These are phyloP conservation scores for Periparus ater DNA, from an alignment of 2,797 vertebrate species.

Conservation along the genomic window DNA sequence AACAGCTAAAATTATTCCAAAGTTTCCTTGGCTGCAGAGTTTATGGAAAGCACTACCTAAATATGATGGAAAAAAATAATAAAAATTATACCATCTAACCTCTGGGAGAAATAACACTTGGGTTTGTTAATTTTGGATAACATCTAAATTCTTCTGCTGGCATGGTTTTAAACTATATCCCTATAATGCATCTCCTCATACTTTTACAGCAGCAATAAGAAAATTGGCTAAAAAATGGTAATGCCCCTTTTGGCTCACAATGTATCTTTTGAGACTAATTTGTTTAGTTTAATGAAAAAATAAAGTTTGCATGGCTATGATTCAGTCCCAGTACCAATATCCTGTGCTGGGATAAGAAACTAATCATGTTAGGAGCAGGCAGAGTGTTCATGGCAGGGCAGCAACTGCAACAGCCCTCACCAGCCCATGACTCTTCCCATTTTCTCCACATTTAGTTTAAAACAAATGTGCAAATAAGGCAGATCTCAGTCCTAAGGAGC, in stretches of 20 bases:
- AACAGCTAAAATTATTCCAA: background rate
- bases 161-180: background rate
- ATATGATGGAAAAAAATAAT: background rate
- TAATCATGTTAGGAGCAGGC: background rate
- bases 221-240: background rate
- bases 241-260: background rate
- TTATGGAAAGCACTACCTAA: background rate
- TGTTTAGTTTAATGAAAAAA: constrained; percentile 32
- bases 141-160: background rate
- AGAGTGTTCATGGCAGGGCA: background rate
- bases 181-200: background rate
- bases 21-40: constrained; percentile 14
- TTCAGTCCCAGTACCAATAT: background rate
- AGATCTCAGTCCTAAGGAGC: background rate
- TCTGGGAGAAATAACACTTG: constrained; percentile 40
- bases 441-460: background rate
- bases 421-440: rapidly evolving
- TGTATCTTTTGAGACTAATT: background rate
- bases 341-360: background rate
- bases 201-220: background rate
- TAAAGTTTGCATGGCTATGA: background rate
- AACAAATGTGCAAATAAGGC: background rate
- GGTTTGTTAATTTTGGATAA: constrained; percentile 49
- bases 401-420: background rate
- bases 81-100: background rate